Base-by-base conservation (phyloP, 2,888 invertebrate genomes). In the Sinotaia quadrata region DNA sequence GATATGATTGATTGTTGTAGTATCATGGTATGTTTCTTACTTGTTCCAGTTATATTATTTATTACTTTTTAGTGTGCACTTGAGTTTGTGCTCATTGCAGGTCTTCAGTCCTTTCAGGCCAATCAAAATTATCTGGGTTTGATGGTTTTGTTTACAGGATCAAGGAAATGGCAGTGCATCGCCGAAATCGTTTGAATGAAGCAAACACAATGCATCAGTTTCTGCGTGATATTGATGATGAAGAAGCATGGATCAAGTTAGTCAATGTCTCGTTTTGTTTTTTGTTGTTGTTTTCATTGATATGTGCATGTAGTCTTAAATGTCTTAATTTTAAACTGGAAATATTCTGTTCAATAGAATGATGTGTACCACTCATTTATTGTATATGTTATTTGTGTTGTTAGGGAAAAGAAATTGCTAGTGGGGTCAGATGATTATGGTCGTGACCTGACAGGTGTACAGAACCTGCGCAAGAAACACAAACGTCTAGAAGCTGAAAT, bases 391-490 rank as follows among this genome's bases (percentile, higher is more conserved):
- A 12, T 41, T 41, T 41, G 41, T 18, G 8, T 41, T 41, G 41
- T 41, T 41, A 93, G 94, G 88, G 98, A 99, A 88, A 99, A 98
- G 92, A 98, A 98, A 86, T 91, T 99, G 34, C 91, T 98, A 29
- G 98, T 98, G 1, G 95, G 97, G 2, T 97, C 97, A 0, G 98
- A 98, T 88, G 99, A 99, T 89, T 98, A 98, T 87, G 98, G 98
- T 0, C 94, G 98, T 74, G 98, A 99, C 88, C 90, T 99, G 81
- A 98, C 98, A 4, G 97, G 98, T 44, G 98, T 99, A 0, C 98
- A 99, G 89, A 99, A 99, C 88, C 90, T 99, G 69, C 94, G 96
- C 85, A 98, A 99, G 91, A 99, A 99, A 88, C 99, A 99, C 90
- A 98, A 98, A 89, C 93, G 99, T 8, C 91, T 99, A n/a, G 99